Conservation (phyloP, 2,888 invertebrate genomes). For the Chaitophorus viminalis region DNA sequence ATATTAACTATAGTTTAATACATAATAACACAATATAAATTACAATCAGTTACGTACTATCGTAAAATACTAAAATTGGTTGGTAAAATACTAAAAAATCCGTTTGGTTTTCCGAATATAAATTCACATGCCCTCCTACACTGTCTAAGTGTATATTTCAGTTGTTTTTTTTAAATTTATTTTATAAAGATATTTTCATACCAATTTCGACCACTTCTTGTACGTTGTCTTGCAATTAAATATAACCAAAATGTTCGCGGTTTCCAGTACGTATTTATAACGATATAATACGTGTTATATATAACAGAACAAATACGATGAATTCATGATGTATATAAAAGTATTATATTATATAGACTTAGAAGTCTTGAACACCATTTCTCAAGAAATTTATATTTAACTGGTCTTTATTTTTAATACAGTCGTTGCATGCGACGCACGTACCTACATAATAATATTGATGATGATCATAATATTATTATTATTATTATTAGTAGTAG, state of each 20-base stretch:
- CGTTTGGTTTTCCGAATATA: no score
- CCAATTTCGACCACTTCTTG: not conserved
- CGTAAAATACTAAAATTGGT: no score
- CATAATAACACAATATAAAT: no score
- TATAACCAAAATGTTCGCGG: not conserved
- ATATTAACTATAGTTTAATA: no score
- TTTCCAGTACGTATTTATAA: not conserved
- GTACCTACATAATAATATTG: not conserved
- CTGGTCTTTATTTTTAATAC: conserved; percentile 15
- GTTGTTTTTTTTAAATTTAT: no score
- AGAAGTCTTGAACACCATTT: not conserved
- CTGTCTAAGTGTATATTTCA: no score
- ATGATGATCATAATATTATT: conserved; percentile 23
- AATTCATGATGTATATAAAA: not conserved
- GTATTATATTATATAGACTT: not conserved
- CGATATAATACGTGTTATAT: not conserved
- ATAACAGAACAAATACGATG: not conserved
- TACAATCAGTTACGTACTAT: no score
- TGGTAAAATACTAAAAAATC: no score
- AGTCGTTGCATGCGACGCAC: conserved; percentile 11
- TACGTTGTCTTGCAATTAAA: not conserved
- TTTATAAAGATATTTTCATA: no score
- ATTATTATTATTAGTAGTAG: not conserved
- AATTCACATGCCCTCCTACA: no score
- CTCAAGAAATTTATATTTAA: conserved; percentile 23